Evolutionary conservation across 2,113 vertebrate species (phyloP), one percentile per base, ranked within the genome.

Genomic region (Apeltes quadracus): DNA sequence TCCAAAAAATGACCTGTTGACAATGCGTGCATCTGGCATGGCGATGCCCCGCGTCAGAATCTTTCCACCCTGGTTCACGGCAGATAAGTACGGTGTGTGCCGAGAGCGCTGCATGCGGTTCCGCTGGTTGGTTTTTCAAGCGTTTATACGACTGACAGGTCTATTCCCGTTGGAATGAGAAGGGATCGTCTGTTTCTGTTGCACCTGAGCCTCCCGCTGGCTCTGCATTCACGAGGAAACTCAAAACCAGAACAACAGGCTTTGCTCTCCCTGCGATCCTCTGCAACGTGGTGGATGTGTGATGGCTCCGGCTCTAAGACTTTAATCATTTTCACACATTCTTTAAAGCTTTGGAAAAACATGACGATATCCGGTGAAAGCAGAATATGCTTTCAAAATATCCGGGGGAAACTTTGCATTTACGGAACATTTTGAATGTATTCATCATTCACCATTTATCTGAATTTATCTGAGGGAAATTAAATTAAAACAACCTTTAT

Each of bases 131-230:
- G 73, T 75, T 86, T 80, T 89, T 87, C 66, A 73, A 85, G 83
- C 69, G 74, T 79, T 81, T 80, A 36, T 48, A 44, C 80, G 74
- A 73, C 77, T 92, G 91, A 90, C 91, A 90, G 88, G 83, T 89
- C 82, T 84, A 84, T 88, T 92, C 86, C 84, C 79, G 51, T 41
- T 78, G 69, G 84, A 83, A 81, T 74, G 71, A 61, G 63, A 51
- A 70, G 72, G 85, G 79, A 89, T 87, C 84, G 87, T 89, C 81
- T 90, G 86, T 87, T 76, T 88, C 79, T 78, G 81, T 58, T 90
- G 89, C 90, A 90, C 85, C 89, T 88, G 87, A 90, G 83, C 70
- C 77, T 83, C 82, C 75, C 8, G 53, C 71, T 43, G 61, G 61
- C 81, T 79, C 54, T 25, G 27, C 10, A 48, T 51, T 72, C 83